These are phyloP conservation scores for Dipodomys stephensi DNA, from an alignment of 2,113 vertebrate genomes.

Conservation along the genomic window DNA sequence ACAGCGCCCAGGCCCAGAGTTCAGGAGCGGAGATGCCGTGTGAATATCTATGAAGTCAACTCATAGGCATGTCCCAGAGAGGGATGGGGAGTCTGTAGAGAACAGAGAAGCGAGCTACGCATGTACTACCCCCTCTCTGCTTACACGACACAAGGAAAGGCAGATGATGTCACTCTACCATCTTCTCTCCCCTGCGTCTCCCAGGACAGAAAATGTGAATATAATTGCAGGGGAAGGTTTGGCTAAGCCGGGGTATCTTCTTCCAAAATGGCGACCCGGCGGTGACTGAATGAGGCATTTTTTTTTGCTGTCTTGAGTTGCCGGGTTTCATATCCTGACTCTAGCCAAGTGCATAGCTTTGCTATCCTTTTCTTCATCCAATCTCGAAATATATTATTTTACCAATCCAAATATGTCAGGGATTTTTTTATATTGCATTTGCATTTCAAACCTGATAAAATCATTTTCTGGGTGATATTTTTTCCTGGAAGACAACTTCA, in stretches of 20 bases:
- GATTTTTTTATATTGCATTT: constrained; percentile 86
- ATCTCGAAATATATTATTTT: constrained; percentile 84
- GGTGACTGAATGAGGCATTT: background rate
- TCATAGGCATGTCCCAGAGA: too few relatives aligned
- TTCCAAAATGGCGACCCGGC: background rate
- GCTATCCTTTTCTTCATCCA: constrained; percentile 61
- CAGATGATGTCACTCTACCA: accelerated
- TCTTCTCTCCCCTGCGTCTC: background rate
- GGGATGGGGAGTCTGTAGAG: background rate
- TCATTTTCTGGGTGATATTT: constrained; percentile 81
- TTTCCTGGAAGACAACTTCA: constrained; percentile 85
- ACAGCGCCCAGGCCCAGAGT: too few relatives aligned
- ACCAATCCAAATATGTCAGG: constrained; percentile 81
- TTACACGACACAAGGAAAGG: background rate
- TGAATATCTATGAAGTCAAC: background rate
- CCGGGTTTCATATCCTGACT: constrained; percentile 46
- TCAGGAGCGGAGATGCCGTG: too few relatives aligned
- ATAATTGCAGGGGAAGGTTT: background rate
- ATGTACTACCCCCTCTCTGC: background rate
- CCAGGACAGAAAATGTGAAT: background rate
- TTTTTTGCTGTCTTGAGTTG: constrained; percentile 48
- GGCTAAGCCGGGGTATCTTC: background rate
- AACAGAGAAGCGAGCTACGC: background rate
- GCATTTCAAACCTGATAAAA: constrained; percentile 84
- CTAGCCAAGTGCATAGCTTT: background rate